Evolutionary conservation across 2,888 invertebrate genomes (phyloP).

Genomic region (Diogma glabrata): DNA sequence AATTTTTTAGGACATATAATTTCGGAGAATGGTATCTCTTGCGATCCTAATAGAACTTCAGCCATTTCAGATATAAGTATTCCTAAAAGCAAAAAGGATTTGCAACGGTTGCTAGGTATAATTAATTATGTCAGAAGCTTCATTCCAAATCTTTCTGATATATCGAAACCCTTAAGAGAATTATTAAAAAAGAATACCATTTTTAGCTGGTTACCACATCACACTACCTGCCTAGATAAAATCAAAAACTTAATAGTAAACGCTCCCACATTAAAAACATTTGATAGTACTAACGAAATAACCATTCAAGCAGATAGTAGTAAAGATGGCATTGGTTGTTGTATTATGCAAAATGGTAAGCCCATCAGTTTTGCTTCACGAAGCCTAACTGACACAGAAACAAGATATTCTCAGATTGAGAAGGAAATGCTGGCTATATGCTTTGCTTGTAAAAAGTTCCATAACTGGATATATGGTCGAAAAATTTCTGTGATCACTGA

Average conservation of each 20-base stretch:
- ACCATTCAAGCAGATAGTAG: no score
- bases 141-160: conserved; percentile 16
- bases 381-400: conserved; percentile 14
- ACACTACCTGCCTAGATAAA: conserved; percentile 10
- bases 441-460: conserved; percentile 15
- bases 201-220: conserved; percentile 13
- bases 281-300: conserved; percentile 15
- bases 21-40: background rate
- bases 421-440: background rate
- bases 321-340: no score
- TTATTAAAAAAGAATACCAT: conserved; percentile 15
- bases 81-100: background rate
- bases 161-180: conserved; percentile 15
- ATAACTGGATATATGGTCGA: no score
- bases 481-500: no score
- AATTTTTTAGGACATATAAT: background rate
- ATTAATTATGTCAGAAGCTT: conserved; percentile 17
- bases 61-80: background rate
- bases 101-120: conserved; percentile 12
- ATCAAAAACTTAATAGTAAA: conserved; percentile 15
- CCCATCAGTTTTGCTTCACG: no score
- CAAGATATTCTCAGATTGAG: no score
- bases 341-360: no score
- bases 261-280: conserved; percentile 10
- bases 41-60: background rate